Base-by-base conservation (phyloP, 2,888 invertebrate genomes). In the Zaprionus bogoriensis region DNA sequence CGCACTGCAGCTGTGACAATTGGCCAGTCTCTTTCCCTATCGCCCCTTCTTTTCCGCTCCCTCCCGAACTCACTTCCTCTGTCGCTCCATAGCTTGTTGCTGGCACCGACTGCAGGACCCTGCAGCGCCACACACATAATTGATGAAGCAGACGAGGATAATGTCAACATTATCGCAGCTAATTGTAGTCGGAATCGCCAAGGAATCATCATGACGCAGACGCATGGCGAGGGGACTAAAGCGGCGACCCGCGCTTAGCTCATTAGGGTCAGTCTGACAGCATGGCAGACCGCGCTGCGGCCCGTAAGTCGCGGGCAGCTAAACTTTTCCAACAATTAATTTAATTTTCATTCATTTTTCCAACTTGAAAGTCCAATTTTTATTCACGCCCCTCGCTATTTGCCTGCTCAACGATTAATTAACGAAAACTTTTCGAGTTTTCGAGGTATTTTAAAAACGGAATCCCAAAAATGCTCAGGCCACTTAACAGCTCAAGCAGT, bases 81-180 rank as follows among this genome's bases (percentile, higher is more conserved):
- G 1, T 7, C 2, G 5, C 2, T 17, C 23, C 27, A 51, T 27
- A 39, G 67, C 73, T 63, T 67, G 67, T 73, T 73, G 67, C 67
- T 60, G 48, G 12, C 51, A 52, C 10, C 23, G 28, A 23, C 46
- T 32, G 30, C 14, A 51, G 9, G 28, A 27, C 17, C 19, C 19
- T 19, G 14, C 27, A 10, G 22, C 23, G 23, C 30, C 62, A 42
- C 55, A 55, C 28, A 57, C 66, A 73, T 70, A 70, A 74, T 74
- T 73, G 58, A 66, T 73, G 70, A 70, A 48, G 57, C 58, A 36
- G 70, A 68, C 54, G 55, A 30, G 44, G 47, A 62, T 74, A 66
- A 70, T 62, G 75, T 47, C 66, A 75, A 75, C 71, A 62, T 74
- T 67, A 63, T 66, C 58, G 59, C 67, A 61, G 67, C 72, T 75